Evolutionary conservation across 1,140 invertebrate species (phyloP), one percentile per base, ranked within the genome.

Genomic region (Pseudomyrmex flavicornis): DNA sequence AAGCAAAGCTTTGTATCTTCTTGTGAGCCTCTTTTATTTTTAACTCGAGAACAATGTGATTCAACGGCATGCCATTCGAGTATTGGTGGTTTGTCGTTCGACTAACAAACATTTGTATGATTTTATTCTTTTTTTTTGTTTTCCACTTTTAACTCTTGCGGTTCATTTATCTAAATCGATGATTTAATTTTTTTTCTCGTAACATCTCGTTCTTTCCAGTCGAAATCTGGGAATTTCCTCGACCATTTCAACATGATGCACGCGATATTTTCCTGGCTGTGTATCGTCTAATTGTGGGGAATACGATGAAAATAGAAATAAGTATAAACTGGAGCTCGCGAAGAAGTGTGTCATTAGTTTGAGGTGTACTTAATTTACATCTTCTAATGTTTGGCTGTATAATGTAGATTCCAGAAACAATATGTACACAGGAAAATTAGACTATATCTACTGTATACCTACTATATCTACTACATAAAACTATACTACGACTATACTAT

Each of bases 41-140:
- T 85, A 88, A 85, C 86, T 62, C 17, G 20, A 62, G 10, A 35
- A 26, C 56, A n/a, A 79, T 61, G 74, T 88, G 87, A 88, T 80
- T 88, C 83, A 85, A 17, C 35, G 61, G 54, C 74, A 82, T 84
- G 79, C 82, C 65, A 82, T 15, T 63, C 13, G 12, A 20, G 52
- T 46, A 70, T 13, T 26, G 35, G 35, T 17, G 44, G 56, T 46
- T 56, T 5, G 72, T 58, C 46, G 62, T 54, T 58, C 52, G 8
- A 62, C 62, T 63, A 58, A 72, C 54, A 44, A 35, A 65, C 2
- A 1, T n/a, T 77, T 83, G 50, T 83, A 22, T 17, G 5, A 66
- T 62, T 12, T 84, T 54, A 15, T 61, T 83, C 65, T 50, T 8
- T 83, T 54, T 54, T 5, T 63, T 35, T 35, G 44, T 13, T 13